Evolutionary conservation across 2,797 vertebrate species (phyloP).

Genomic region (Gymnodraco acuticeps): DNA sequence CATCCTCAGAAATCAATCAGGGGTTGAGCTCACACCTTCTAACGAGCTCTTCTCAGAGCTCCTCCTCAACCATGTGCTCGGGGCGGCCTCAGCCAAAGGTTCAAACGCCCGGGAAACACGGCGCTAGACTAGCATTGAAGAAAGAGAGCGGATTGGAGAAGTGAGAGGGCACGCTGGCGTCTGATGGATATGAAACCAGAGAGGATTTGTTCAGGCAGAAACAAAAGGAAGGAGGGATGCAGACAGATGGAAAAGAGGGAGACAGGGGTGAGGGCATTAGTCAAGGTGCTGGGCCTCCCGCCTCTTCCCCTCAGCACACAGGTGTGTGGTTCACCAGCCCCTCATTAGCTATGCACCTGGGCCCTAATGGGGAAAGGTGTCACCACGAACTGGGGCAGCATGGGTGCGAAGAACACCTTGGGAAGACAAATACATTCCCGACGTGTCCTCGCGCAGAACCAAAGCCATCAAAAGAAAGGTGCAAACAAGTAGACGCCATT

Average conservation of each 20-base stretch:
- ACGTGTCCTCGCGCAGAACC: slow-evolving; percentile 10
- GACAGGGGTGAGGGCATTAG: slow-evolving; percentile 64
- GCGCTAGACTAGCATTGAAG: slow-evolving; percentile 33
- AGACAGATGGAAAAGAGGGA: slow-evolving; percentile 63
- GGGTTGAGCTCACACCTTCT: slow-evolving; percentile 80
- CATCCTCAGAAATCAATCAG: slow-evolving; percentile 80
- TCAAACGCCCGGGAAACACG: slow-evolving; percentile 46
- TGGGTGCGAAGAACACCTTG: slow-evolving; percentile 31
- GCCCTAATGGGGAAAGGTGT: slow-evolving; percentile 61
- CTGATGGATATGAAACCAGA: slow-evolving; percentile 60
- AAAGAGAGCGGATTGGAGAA: slow-evolving; percentile 36
- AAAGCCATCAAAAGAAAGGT: slow-evolving; percentile 25
- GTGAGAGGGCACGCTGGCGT: slow-evolving; percentile 44
- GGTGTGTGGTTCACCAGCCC: slow-evolving; percentile 70
- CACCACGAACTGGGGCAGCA: slow-evolving; percentile 56
- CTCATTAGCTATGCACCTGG: slow-evolving; percentile 76
- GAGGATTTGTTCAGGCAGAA: slow-evolving; percentile 58
- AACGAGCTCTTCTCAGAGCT: slow-evolving; percentile 76
- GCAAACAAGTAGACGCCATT: slow-evolving; percentile 45
- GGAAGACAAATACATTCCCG: slow-evolving; percentile 28
- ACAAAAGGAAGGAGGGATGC: slow-evolving; percentile 52
- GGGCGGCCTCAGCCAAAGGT: slow-evolving; percentile 59
- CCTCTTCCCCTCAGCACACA: slow-evolving; percentile 58
- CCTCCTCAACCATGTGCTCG: slow-evolving; percentile 61
- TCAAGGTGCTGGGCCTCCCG: slow-evolving; percentile 61